Evolutionary conservation across 2,888 invertebrate species (phyloP).

Genomic region (Macrophya annulata): DNA sequence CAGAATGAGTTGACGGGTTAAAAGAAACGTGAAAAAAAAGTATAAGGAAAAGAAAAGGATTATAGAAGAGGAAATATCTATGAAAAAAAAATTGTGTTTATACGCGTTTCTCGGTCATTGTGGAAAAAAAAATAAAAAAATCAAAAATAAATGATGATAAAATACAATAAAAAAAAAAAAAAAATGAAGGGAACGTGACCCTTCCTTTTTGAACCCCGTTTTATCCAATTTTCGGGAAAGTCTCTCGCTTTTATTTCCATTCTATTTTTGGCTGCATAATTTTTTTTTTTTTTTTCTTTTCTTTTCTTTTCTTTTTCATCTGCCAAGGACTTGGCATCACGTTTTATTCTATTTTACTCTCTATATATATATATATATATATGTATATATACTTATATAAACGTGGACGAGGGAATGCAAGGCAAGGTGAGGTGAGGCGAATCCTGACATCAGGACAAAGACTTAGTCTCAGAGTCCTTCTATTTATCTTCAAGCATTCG

Average conservation of each 20-base stretch:
- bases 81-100: slow-evolving; percentile 1
- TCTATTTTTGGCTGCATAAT: not conserved
- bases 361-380: not conserved
- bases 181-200: not conserved
- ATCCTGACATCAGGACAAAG: slow-evolving; percentile 41
- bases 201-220: slow-evolving; percentile 11
- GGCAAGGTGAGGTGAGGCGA: not conserved
- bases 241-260: not conserved
- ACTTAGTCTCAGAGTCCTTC: slow-evolving; percentile 30
- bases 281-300: not conserved
- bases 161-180: not conserved
- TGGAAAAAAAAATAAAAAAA: not conserved
- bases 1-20: not conserved
- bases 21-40: not conserved
- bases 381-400: not conserved
- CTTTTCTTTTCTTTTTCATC: not conserved
- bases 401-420: not conserved
- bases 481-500: slow-evolving; percentile 49
- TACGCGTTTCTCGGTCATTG: not conserved
- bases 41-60: not conserved
- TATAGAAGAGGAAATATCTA: not conserved
- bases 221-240: slow-evolving; percentile 8
- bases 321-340: not conserved
- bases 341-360: not conserved
- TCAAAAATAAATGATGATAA: too few species aligned